Evolutionary conservation across 2,113 vertebrate genomes (phyloP).

Genomic region (Lontra canadensis): DNA sequence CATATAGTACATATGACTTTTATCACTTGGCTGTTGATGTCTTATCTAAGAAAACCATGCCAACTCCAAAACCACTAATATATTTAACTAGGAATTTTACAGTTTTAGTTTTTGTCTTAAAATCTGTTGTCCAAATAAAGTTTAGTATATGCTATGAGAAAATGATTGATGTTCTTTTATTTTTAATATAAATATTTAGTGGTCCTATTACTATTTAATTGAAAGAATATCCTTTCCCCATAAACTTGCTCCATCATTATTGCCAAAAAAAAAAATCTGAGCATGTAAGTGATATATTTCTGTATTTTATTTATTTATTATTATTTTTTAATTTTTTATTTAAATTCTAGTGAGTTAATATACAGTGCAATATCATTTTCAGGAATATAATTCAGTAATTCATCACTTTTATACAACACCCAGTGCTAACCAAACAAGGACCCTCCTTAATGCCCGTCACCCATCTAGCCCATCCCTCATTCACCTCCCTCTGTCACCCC

Average conservation of each 20-base stretch:
- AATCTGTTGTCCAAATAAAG: neutral
- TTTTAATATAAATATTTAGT: neutral
- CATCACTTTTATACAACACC: too few species aligned
- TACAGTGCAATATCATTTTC: too few species aligned
- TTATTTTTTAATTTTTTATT: too few species aligned
- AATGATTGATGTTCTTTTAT: neutral
- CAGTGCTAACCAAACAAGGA: too few species aligned
- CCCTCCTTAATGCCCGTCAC: too few species aligned
- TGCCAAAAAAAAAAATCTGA: neutral
- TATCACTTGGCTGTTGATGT: neutral
- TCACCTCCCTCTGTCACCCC: too few species aligned
- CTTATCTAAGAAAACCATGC: neutral
- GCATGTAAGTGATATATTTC: neutral
- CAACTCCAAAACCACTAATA: neutral
- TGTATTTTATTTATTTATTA: neutral
- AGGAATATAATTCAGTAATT: too few species aligned
- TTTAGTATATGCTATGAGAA: neutral
- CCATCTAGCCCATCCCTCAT: too few species aligned
- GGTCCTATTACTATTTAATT: neutral
- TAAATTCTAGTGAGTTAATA: too few species aligned
- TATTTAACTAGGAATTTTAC: neutral
- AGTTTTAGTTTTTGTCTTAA: neutral
- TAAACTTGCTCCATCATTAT: neutral
- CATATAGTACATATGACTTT: neutral
- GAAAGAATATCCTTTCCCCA: neutral